phyloP scores from a whole-genome alignment of 2,797 vertebrate genomes.

The Tapirus indicus region DNA sequence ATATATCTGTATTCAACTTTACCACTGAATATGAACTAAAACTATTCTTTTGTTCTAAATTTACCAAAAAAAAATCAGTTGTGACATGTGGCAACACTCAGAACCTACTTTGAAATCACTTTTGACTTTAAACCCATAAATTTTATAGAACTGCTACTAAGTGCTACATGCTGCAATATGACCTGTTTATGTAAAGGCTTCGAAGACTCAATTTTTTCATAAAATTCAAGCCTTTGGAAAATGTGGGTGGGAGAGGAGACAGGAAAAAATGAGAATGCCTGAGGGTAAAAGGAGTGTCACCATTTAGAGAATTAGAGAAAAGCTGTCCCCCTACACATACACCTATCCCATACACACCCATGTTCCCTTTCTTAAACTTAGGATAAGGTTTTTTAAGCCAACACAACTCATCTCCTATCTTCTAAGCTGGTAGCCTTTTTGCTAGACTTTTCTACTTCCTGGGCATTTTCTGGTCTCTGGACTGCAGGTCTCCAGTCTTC shows the following conservation, averaged over 20 bases:
- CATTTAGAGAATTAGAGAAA: not conserved
- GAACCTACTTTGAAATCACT: slow-evolving; percentile 53
- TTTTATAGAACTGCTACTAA: slow-evolving; percentile 26
- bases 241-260: not conserved
- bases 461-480: not conserved
- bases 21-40: slow-evolving; percentile 53
- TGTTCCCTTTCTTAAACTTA: not conserved
- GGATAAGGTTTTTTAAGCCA: not conserved
- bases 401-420: not conserved
- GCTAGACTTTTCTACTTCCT: slow-evolving; percentile 29
- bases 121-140: slow-evolving; percentile 48
- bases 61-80: slow-evolving; percentile 42
- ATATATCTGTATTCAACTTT: not conserved
- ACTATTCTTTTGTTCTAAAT: slow-evolving; percentile 46
- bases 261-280: not conserved
- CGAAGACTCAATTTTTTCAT: not conserved
- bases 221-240: slow-evolving; percentile 61
- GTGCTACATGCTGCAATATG: not conserved
- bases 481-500: not conserved
- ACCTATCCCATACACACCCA: not conserved
- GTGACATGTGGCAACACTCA: slow-evolving; percentile 32
- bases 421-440: not conserved
- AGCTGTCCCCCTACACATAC: not conserved
- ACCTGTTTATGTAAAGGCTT: not conserved
- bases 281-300: not conserved